phyloP scores from a whole-genome alignment of 2,888 invertebrate genomes.

The Macrosoma leucophasiata region DNA sequence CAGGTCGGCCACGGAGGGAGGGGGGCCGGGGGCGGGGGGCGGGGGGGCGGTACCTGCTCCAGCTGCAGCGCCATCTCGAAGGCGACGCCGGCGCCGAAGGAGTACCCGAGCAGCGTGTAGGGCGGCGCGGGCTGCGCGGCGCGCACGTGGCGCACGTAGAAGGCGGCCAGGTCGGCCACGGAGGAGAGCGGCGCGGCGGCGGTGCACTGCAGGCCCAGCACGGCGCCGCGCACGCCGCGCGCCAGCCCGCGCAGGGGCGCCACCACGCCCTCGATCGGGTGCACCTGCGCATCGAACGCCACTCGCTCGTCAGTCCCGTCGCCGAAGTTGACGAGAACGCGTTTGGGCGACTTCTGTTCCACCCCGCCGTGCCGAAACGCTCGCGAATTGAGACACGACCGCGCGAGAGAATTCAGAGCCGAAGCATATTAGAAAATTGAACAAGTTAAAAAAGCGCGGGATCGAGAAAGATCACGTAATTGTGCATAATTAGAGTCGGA shows the following conservation, averaged over 20 bases:
- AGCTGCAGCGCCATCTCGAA: slow-evolving; percentile 95
- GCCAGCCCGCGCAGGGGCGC: slow-evolving; percentile 83
- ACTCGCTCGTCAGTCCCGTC: too few relatives aligned
- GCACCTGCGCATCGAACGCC: slow-evolving; percentile 68
- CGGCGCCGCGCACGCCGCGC: slow-evolving; percentile 81
- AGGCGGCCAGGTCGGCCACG: slow-evolving; percentile 82
- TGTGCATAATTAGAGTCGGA: too few relatives aligned
- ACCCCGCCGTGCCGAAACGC: too few relatives aligned
- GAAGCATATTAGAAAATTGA: too few relatives aligned
- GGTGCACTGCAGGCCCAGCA: slow-evolving; percentile 94
- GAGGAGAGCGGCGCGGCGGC: slow-evolving; percentile 82
- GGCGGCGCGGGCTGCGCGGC: slow-evolving; percentile 87
- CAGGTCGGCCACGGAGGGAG: slow-evolving; percentile 80
- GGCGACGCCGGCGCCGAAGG: slow-evolving; percentile 95
- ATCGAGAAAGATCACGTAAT: too few relatives aligned
- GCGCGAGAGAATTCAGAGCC: too few relatives aligned
- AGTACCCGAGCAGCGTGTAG: slow-evolving; percentile 94
- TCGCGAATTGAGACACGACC: too few relatives aligned
- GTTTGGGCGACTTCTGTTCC: too few relatives aligned
- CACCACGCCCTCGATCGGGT: slow-evolving; percentile 93
- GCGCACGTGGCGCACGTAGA: slow-evolving; percentile 84
- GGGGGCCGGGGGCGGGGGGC: too few relatives aligned
- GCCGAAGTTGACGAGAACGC: too few relatives aligned
- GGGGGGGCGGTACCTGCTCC: slow-evolving; percentile 76
- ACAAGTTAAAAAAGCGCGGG: too few relatives aligned